A percentile compares a stretch with the other conserved stretches of the same genome.
Conservation (phyloP, 35 echinoderm and acorn worm genomes). For the Apostichopus californicus region DNA sequence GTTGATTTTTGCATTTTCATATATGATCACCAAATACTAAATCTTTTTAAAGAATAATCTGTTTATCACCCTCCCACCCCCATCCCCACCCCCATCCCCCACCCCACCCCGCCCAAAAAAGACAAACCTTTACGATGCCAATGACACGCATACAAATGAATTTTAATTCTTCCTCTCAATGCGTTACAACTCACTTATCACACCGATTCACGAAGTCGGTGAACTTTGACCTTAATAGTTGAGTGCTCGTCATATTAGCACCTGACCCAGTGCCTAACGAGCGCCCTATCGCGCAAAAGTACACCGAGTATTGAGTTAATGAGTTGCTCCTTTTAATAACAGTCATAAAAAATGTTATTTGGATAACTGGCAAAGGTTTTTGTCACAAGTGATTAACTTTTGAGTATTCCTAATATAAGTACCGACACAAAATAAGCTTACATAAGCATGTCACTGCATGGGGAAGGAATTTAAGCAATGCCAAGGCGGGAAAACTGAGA, state of each 20-base stretch:
- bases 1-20: too few relatives aligned
- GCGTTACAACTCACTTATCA: not conserved
- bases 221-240: not conserved
- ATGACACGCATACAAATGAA: not conserved
- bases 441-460: not conserved
- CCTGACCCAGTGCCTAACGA: constrained; percentile 5
- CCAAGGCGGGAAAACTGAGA: not conserved
- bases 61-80: too few relatives aligned
- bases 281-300: not conserved
- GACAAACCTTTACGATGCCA: too few relatives aligned
- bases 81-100: too few relatives aligned
- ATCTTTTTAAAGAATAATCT: too few relatives aligned
- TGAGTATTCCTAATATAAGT: not conserved
- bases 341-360: constrained; percentile 17
- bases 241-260: constrained; percentile 5
- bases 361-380: constrained; percentile 4
- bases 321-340: not conserved
- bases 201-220: not conserved
- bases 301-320: not conserved
- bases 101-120: too few relatives aligned
- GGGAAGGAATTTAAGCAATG: constrained; percentile 11
- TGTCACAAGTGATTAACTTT: constrained; percentile 7
- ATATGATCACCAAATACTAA: too few relatives aligned
- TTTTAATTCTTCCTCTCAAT: not conserved
- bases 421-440: not conserved